Conservation (phyloP, 2,113 vertebrate species). For the Silurus glanis region DNA sequence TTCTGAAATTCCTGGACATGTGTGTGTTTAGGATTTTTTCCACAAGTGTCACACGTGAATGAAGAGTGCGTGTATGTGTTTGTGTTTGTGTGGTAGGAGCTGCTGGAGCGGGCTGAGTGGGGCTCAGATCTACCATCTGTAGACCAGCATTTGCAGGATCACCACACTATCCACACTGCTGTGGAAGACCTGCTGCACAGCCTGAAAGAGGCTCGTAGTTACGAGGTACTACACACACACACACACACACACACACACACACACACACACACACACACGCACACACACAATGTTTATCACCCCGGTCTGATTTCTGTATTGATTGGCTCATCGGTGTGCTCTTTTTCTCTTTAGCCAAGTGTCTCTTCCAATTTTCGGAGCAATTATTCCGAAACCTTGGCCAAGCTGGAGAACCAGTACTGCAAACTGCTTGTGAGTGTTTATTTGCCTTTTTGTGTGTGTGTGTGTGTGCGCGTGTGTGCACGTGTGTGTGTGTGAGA, state of each 20-base stretch:
- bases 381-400: slow-evolving; percentile 88
- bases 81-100: slow-evolving; percentile 73
- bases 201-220: slow-evolving; percentile 86
- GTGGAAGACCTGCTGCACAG: slow-evolving; percentile 86
- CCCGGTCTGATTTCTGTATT: neutral
- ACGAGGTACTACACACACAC: slow-evolving; percentile 74
- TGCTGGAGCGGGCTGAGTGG: slow-evolving; percentile 90
- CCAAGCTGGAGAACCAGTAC: slow-evolving; percentile 93
- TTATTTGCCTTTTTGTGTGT: slow-evolving; percentile 14
- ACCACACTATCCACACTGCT: slow-evolving; percentile 80
- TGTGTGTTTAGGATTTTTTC: neutral
- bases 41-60: neutral
- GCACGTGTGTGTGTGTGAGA: slow-evolving; percentile 19
- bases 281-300: neutral
- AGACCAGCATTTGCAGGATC: slow-evolving; percentile 85
- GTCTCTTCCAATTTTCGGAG: slow-evolving; percentile 88
- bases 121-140: slow-evolving; percentile 90
- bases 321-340: slow-evolving; percentile 21
- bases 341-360: slow-evolving; percentile 72
- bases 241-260: neutral
- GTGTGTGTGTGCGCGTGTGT: slow-evolving; percentile 27
- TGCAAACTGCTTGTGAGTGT: slow-evolving; percentile 91
- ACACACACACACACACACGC: slow-evolving; percentile 26
- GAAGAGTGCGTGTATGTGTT: slow-evolving; percentile 13
- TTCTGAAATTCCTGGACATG: neutral